Evolutionary conservation across 2,888 invertebrate species (phyloP).

Genomic region (Machimus rusticus): DNA sequence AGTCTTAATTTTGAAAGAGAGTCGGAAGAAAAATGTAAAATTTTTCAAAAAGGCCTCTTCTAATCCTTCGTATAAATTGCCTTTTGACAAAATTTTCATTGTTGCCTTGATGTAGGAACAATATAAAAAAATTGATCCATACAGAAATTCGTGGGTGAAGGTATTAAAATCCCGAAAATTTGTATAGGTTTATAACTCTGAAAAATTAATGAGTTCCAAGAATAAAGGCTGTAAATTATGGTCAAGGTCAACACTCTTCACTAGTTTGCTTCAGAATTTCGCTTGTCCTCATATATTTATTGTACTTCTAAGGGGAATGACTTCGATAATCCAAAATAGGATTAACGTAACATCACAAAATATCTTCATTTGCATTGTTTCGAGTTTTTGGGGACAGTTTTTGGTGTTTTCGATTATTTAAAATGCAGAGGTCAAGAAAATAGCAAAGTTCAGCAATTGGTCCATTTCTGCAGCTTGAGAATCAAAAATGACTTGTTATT

Average conservation of each 20-base stretch:
- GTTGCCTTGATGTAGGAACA: background rate
- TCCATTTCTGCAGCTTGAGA: background rate
- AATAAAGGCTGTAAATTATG: background rate
- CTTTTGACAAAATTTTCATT: background rate
- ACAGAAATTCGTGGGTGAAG: background rate
- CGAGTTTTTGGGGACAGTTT: background rate
- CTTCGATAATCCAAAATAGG: background rate
- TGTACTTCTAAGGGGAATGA: background rate
- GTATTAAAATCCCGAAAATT: background rate
- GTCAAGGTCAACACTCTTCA: background rate
- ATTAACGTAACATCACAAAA: background rate
- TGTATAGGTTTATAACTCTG: background rate
- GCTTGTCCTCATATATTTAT: background rate
- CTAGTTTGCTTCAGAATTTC: background rate
- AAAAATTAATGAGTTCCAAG: background rate
- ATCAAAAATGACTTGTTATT: background rate
- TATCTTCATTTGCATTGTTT: background rate
- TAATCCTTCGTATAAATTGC: background rate
- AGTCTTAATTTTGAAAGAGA: background rate
- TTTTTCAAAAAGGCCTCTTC: background rate
- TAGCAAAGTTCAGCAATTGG: conserved; percentile 5
- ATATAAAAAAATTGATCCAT: background rate
- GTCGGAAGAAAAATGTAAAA: background rate
- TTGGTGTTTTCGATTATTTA: background rate
- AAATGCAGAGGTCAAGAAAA: background rate